phyloP scores from a whole-genome alignment of 2,888 invertebrate genomes.

The Nephrotoma appendiculata region DNA sequence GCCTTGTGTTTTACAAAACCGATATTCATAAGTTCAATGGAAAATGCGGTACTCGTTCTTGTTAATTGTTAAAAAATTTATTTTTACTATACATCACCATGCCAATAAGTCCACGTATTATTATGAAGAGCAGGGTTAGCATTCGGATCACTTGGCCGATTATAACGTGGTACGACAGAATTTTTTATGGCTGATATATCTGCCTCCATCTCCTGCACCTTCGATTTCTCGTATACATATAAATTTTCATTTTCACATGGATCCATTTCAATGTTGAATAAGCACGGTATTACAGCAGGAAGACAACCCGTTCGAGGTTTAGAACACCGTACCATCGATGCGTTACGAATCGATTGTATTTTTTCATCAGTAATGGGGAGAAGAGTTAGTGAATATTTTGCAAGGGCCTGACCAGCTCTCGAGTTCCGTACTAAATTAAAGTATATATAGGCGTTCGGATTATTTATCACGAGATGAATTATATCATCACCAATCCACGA shows the following conservation, averaged over 20 bases:
- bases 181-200: constrained; percentile 13
- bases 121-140: constrained; percentile 39
- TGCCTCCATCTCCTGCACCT: constrained; percentile 14
- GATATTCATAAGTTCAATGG: no score
- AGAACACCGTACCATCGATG: background rate
- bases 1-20: no score
- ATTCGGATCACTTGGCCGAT: constrained; percentile 30
- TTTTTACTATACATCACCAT: background rate
- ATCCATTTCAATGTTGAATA: constrained; percentile 35
- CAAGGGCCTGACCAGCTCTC: constrained; percentile 15
- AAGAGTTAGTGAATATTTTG: constrained; percentile 9
- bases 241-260: constrained; percentile 36
- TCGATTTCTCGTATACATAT: constrained; percentile 15
- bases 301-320: constrained; percentile 17
- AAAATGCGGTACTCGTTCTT: no score
- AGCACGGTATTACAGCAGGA: constrained; percentile 29
- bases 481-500: constrained; percentile 18
- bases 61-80: no score
- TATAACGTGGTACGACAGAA: constrained; percentile 32
- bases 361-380: background rate
- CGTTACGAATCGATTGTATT: background rate
- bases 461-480: constrained; percentile 14
- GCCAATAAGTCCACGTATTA: constrained; percentile 43
- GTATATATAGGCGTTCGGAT: constrained; percentile 16
- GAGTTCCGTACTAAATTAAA: background rate